Conservation (phyloP, 2,888 invertebrate genomes). For the Teleogryllus oceanicus region DNA sequence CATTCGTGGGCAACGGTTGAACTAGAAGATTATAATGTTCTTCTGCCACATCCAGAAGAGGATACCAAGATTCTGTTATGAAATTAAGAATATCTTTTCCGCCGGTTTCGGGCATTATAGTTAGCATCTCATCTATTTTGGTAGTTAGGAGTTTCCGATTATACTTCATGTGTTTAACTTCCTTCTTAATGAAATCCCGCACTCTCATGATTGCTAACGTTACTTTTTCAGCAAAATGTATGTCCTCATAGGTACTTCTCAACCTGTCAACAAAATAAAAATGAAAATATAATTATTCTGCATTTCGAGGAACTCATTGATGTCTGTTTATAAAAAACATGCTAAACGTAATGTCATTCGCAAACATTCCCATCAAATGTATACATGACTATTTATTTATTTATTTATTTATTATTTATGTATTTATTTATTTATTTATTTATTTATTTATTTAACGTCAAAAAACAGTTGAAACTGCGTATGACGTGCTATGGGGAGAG, state of each 20-base stretch:
- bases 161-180: conserved; percentile 21
- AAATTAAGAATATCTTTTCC: not conserved
- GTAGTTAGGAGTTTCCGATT: not conserved
- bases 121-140: conserved; percentile 2
- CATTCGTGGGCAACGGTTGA: not conserved
- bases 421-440: too few relatives aligned
- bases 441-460: too few relatives aligned
- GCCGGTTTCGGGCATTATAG: not conserved
- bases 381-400: too few relatives aligned
- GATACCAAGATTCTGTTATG: conserved; percentile 5
- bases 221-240: conserved; percentile 20
- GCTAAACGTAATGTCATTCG: too few relatives aligned
- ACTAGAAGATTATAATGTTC: not conserved
- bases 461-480: too few relatives aligned
- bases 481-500: too few relatives aligned
- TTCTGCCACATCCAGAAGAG: not conserved
- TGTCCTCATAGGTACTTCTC: conserved; percentile 22
- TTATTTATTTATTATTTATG: too few relatives aligned
- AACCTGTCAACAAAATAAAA: not conserved
- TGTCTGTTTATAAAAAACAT: too few relatives aligned
- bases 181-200: conserved; percentile 19
- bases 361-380: too few relatives aligned
- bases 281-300: too few relatives aligned
- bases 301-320: too few relatives aligned
- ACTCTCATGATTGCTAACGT: not conserved